Percentiles rank a stretch among this genome's conserved stretches.
These are phyloP conservation scores for Arenicola marina DNA, from an alignment of 2,888 invertebrate species.

Conservation along the genomic window DNA sequence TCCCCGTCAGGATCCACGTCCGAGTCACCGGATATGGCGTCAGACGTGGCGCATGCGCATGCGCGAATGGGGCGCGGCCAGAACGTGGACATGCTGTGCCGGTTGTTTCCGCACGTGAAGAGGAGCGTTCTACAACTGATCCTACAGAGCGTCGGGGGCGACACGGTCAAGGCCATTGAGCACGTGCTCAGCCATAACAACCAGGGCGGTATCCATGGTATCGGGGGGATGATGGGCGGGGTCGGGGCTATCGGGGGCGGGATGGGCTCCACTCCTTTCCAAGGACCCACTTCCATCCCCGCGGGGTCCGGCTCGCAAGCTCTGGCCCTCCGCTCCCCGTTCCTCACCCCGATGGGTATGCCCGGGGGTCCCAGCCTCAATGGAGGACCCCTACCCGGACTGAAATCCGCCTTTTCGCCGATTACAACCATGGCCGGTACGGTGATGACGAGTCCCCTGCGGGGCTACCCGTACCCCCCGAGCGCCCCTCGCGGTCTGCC, in stretches of 20 bases:
- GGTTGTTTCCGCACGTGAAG: constrained; percentile 87
- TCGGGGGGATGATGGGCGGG: too few species aligned
- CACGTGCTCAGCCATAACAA: constrained; percentile 67
- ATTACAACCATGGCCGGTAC: constrained; percentile 31
- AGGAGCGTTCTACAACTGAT: constrained; percentile 84
- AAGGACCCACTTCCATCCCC: constrained; percentile 8
- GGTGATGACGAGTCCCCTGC: neutral
- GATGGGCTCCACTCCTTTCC: too few species aligned
- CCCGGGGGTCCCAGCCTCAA: constrained; percentile 12
- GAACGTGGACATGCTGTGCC: constrained; percentile 84
- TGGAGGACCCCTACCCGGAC: constrained; percentile 19
- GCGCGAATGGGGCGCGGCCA: too few species aligned
- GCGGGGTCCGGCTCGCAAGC: too few species aligned
- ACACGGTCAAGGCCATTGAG: constrained; percentile 91
- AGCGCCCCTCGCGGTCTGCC: constrained; percentile 41
- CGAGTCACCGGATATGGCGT: too few species aligned
- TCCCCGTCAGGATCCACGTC: too few species aligned
- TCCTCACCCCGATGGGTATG: constrained; percentile 16
- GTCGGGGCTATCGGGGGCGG: too few species aligned
- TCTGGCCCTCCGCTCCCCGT: too few species aligned
- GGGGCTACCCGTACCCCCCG: constrained; percentile 19
- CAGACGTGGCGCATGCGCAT: too few species aligned
- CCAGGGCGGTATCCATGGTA: constrained; percentile 5
- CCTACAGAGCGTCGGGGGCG: constrained; percentile 81
- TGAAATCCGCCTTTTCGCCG: constrained; percentile 57